Evolutionary conservation across 2,113 vertebrate genomes (phyloP).

Genomic region (Callaeas wilsoni): DNA sequence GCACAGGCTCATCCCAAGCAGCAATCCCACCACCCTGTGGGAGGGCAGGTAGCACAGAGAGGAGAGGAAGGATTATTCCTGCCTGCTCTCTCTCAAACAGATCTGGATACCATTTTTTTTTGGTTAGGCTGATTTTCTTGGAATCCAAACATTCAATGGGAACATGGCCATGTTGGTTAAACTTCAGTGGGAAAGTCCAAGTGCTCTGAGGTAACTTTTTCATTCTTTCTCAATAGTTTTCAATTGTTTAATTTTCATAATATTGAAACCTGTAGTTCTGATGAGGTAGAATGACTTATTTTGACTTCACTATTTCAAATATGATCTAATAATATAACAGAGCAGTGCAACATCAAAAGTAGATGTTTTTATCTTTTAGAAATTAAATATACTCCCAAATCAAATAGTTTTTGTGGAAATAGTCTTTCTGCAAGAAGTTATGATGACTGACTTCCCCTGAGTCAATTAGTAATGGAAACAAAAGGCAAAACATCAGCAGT

Average conservation of each 20-base stretch:
- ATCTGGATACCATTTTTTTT: neutral
- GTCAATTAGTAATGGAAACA: neutral
- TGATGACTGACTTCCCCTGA: neutral
- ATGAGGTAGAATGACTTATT: constrained; percentile 21
- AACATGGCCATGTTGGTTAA: neutral
- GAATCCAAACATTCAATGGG: neutral
- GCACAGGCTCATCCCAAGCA: neutral
- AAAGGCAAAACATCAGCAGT: neutral
- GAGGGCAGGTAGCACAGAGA: neutral
- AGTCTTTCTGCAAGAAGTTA: neutral
- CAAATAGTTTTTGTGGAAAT: neutral
- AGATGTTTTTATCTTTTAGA: neutral
- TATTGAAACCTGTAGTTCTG: neutral
- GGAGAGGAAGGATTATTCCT: neutral
- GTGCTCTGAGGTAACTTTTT: neutral
- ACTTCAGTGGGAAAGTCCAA: neutral
- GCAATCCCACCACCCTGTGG: accelerated
- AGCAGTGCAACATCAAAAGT: neutral
- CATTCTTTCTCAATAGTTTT: neutral
- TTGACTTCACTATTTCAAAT: constrained; percentile 32
- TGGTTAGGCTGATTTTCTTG: neutral
- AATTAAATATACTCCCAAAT: constrained; percentile 16
- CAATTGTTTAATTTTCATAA: neutral
- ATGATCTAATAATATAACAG: neutral
- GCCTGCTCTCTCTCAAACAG: neutral